A percentile compares a stretch with the other conserved stretches of the same genome.
Evolutionary conservation across 2,888 invertebrate genomes (phyloP).

Genomic region (Tachina fera): DNA sequence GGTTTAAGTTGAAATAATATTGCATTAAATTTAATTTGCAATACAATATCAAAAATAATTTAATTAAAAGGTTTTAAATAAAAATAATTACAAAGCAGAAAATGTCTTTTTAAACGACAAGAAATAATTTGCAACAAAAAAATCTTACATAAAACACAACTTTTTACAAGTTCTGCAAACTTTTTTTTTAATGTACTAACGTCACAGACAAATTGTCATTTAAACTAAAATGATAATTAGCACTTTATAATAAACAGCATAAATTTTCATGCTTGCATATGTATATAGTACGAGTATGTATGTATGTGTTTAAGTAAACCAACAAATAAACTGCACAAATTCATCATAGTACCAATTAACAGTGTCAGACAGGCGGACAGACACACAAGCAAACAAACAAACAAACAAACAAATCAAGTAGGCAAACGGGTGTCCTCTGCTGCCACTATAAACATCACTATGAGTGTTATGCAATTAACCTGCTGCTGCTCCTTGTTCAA

Average conservation of each 20-base stretch:
- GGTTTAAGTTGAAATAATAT: slow-evolving; percentile 6
- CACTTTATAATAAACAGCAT: slow-evolving; percentile 59
- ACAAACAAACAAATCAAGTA: neutral
- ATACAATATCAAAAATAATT: slow-evolving; percentile 12
- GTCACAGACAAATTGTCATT: slow-evolving; percentile 67
- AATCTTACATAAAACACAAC: neutral
- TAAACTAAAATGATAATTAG: slow-evolving; percentile 65
- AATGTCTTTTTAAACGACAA: slow-evolving; percentile 7
- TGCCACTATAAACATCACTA: neutral
- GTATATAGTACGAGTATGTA: neutral
- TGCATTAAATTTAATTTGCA: neutral
- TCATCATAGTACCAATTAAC: slow-evolving; percentile 64
- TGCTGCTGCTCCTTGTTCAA: neutral
- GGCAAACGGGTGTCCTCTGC: neutral
- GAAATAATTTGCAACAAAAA: slow-evolving; percentile 3
- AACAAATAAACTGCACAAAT: slow-evolving; percentile 41
- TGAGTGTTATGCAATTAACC: slow-evolving; percentile 3
- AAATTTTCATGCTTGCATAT: slow-evolving; percentile 8
- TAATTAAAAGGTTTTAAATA: slow-evolving; percentile 1
- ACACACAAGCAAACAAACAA: neutral
- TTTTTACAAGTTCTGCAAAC: slow-evolving; percentile 10
- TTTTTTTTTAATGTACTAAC: slow-evolving; percentile 39
- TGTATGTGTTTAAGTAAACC: neutral
- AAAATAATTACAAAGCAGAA: slow-evolving; percentile 16
- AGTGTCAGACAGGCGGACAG: slow-evolving; percentile 3